Percentiles rank a stretch among this genome's conserved stretches.
Evolutionary conservation across 1,140 invertebrate species (phyloP).

Genomic region (Zaprionus gabonicus): DNA sequence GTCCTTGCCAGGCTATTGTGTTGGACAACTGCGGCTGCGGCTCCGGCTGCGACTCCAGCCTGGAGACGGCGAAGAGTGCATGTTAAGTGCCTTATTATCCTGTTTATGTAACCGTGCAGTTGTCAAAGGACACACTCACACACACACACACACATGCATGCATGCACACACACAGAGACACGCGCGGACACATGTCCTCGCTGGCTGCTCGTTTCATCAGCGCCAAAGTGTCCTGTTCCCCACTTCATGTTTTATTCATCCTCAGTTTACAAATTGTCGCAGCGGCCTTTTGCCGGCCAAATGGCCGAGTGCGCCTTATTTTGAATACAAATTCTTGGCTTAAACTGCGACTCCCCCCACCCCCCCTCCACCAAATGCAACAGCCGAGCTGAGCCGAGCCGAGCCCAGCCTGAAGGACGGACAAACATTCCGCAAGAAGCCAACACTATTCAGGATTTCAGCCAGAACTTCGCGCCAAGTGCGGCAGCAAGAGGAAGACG

Average conservation of each 20-base stretch:
- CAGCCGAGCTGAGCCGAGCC: background rate
- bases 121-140: constrained; percentile 48
- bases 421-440: background rate
- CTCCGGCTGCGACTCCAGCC: constrained; percentile 10
- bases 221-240: constrained; percentile 34
- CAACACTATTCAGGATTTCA: background rate
- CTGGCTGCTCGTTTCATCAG: constrained; percentile 35
- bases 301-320: constrained; percentile 47
- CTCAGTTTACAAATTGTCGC: constrained; percentile 75
- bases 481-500: background rate
- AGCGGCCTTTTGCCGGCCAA: constrained; percentile 41
- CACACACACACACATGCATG: no score
- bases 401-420: no score
- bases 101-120: constrained; percentile 79
- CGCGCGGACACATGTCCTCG: constrained; percentile 27
- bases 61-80: constrained; percentile 65
- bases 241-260: constrained; percentile 76
- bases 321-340: constrained; percentile 65
- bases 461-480: background rate
- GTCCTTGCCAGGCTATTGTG: constrained; percentile 36
- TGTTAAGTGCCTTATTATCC: constrained; percentile 81
- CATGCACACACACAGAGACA: constrained; percentile 1
- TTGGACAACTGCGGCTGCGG: constrained; percentile 20
- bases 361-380: background rate
- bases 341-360: constrained; percentile 16